Conservation (phyloP, 2,888 invertebrate species). For the Nebria brevicollis region DNA sequence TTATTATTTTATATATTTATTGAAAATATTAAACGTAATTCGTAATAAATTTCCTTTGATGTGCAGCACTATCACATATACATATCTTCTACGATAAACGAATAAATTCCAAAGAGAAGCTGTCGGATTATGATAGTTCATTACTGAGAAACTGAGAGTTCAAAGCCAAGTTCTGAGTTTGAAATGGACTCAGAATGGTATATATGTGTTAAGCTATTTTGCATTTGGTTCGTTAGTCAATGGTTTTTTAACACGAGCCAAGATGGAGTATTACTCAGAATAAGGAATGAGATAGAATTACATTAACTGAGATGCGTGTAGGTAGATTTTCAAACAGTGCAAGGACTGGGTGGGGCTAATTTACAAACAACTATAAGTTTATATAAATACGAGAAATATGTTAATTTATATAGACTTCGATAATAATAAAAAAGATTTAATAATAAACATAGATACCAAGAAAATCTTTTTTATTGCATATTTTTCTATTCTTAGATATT, state of each 20-base stretch:
- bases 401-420: conserved; percentile 31
- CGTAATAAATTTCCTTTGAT: too few relatives aligned
- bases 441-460: neutral
- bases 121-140: neutral
- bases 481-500: too few relatives aligned
- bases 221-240: conserved; percentile 6
- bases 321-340: neutral
- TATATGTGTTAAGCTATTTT: neutral
- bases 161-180: neutral
- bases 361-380: conserved; percentile 42
- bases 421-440: neutral
- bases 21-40: too few relatives aligned
- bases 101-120: neutral
- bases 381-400: conserved; percentile 38
- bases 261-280: conserved; percentile 12
- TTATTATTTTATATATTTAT: too few relatives aligned
- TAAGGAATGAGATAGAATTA: conserved; percentile 10
- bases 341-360: conserved; percentile 30
- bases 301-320: neutral
- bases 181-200: neutral
- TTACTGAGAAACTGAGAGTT: neutral
- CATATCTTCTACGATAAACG: too few relatives aligned
- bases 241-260: neutral
- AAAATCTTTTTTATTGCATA: too few relatives aligned
- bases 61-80: too few relatives aligned